A percentile compares a stretch with the other conserved stretches of the same genome.
Evolutionary conservation across 2,888 invertebrate genomes (phyloP).

Genomic region (Macaria notata): DNA sequence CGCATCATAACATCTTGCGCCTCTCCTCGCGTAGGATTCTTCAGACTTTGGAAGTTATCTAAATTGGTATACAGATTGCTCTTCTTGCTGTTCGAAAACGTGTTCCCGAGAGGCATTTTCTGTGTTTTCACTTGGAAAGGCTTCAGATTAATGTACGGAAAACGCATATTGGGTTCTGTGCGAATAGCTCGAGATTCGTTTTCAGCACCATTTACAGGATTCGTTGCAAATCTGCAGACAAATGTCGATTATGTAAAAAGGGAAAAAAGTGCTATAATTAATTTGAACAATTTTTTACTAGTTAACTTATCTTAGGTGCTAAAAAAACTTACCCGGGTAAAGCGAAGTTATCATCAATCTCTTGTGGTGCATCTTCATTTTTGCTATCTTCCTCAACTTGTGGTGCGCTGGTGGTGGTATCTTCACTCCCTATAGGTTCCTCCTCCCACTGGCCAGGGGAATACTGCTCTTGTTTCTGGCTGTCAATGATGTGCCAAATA

Average conservation of each 20-base stretch:
- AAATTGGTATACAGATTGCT: slow-evolving; percentile 61
- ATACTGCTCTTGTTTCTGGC: slow-evolving; percentile 60
- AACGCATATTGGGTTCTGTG: slow-evolving; percentile 66
- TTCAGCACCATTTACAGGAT: slow-evolving; percentile 67
- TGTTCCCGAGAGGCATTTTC: slow-evolving; percentile 47
- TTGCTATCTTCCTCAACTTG: slow-evolving; percentile 25
- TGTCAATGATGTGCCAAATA: slow-evolving; percentile 76
- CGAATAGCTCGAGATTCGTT: slow-evolving; percentile 75
- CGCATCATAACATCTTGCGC: slow-evolving; percentile 59
- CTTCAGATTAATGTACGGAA: slow-evolving; percentile 72
- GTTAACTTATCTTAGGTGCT: no score
- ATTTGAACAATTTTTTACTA: background rate
- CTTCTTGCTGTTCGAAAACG: slow-evolving; percentile 53
- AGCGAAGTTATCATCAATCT: slow-evolving; percentile 63
- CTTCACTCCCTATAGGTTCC: slow-evolving; percentile 43
- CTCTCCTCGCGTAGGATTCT: slow-evolving; percentile 70
- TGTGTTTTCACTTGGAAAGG: slow-evolving; percentile 68
- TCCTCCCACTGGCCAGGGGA: slow-evolving; percentile 66
- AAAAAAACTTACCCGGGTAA: slow-evolving; percentile 63
- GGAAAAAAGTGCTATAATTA: background rate
- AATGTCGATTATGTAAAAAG: slow-evolving; percentile 13
- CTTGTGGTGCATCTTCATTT: slow-evolving; percentile 21
- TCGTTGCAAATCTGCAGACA: slow-evolving; percentile 63
- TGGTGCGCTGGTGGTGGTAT: slow-evolving; percentile 18
- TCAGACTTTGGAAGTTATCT: slow-evolving; percentile 62